Base-by-base conservation (phyloP, 2,888 invertebrate genomes). In the Drosophila trichaetosa region DNA sequence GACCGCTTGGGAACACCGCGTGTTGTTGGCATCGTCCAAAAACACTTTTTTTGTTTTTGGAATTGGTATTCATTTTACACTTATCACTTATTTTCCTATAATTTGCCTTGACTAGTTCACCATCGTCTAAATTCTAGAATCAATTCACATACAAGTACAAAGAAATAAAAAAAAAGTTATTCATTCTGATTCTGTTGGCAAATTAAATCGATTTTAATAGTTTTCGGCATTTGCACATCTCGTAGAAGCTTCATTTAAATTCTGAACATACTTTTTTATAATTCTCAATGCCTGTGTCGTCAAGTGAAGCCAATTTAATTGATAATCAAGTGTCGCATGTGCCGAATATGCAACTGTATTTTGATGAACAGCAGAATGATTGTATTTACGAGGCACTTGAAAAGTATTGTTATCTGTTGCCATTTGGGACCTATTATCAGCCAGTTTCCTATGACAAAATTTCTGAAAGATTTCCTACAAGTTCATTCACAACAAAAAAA, bases 401-500 rank as follows among this genome's bases (percentile, higher is more conserved):
- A 62, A 66, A 63, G 29, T 33, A 63, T 83, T 33, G 52, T 38
- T 51, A 59, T 40, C 36, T 52, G 13, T 60, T 53, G 46, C 8
- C 13, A 24, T n/a, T 52, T 40, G 11, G 42, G 31, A 49, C 36
- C 36, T n/a, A 18, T 52, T 48, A 21, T 42, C 21, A 21, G 42
- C 5, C 21, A 42, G 40, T 1, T 46, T 46, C 21, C 51, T 66
- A 87, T 76, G 34, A 21, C 33, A 31, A 64, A 74, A 75, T 64
- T 58, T 54, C 7, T 33, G 46, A 29, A 13, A 11, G 33, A 57
- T 60, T 49, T 38, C 61, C 29, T 36, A 46, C 49, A 73, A 87
- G 63, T 89, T 87, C 90, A 89, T 84, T 84, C 89, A 89, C 67
- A 42, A 38, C 16, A 46, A 42, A 42, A 42, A 31, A 31, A 31